Conservation (phyloP, 2,113 vertebrate species). For the Melozone crissalis region DNA sequence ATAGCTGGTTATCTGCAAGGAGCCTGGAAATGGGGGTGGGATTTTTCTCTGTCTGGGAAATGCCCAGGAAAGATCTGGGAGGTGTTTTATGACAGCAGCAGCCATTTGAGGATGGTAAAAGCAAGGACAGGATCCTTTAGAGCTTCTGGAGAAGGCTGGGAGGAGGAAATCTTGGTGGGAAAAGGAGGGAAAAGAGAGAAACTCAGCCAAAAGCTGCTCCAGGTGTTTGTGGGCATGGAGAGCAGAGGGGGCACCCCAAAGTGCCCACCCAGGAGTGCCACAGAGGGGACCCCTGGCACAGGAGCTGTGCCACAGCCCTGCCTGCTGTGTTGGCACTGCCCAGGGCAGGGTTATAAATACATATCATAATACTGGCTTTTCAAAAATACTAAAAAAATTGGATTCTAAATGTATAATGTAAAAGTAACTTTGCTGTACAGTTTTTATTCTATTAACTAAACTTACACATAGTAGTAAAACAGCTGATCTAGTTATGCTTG, state of each 20-base stretch:
- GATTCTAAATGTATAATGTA: neutral
- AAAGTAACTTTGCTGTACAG: neutral
- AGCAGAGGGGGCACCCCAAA: neutral
- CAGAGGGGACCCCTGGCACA: no score
- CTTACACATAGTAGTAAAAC: neutral
- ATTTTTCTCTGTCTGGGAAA: neutral
- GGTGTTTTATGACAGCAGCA: neutral
- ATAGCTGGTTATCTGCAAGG: neutral
- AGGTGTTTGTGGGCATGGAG: fast-evolving
- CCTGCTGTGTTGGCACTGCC: fast-evolving
- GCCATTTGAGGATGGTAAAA: fast-evolving
- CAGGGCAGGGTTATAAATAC: neutral
- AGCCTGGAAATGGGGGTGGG: no score
- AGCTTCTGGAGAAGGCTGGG: no score
- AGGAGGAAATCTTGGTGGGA: neutral
- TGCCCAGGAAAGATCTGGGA: no score
- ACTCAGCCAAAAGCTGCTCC: neutral
- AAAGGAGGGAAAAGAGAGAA: neutral
- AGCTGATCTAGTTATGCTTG: neutral
- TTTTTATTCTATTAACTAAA: neutral
- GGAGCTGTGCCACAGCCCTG: neutral
- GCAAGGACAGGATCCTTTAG: neutral
- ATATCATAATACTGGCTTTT: neutral
- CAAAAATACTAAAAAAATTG: neutral
- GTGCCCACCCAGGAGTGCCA: neutral